phyloP scores from a whole-genome alignment of 2,888 invertebrate species.

The Cosmopolites sordidus region DNA sequence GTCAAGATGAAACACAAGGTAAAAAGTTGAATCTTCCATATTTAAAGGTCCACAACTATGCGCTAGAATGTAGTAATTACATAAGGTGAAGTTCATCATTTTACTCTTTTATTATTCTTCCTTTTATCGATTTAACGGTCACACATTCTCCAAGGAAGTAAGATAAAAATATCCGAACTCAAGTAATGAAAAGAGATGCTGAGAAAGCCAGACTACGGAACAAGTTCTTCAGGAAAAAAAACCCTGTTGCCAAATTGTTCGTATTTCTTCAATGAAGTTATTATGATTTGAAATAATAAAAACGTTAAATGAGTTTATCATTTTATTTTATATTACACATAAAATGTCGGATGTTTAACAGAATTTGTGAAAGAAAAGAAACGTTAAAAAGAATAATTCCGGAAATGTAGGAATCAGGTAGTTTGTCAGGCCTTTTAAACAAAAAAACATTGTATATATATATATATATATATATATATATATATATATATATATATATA shows the following conservation, averaged over 20 bases:
- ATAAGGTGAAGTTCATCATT: slow-evolving; percentile 26
- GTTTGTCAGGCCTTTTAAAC: no score
- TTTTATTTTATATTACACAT: no score
- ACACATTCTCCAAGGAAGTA: slow-evolving; percentile 21
- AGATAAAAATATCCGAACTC: slow-evolving; percentile 16
- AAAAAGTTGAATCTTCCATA: slow-evolving; percentile 13
- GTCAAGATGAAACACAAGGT: neutral
- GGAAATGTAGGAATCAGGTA: no score
- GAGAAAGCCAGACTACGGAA: slow-evolving; percentile 12
- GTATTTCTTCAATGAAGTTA: no score
- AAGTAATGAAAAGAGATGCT: slow-evolving; percentile 20
- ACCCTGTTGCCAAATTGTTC: slow-evolving; percentile 17
- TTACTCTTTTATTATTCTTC: slow-evolving; percentile 26
- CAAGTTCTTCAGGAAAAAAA: slow-evolving; percentile 20
- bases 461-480: no score
- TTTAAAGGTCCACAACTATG: neutral
- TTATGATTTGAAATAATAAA: no score
- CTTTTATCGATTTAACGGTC: slow-evolving; percentile 28
- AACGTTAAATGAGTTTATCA: no score
- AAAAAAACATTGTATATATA: no score
- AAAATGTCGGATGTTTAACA: no score
- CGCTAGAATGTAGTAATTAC: slow-evolving; percentile 25
- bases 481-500: no score
- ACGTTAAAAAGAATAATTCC: no score
- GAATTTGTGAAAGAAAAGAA: no score